Evolutionary conservation across 2,797 vertebrate genomes (phyloP).

Genomic region (Spinus pinus): DNA sequence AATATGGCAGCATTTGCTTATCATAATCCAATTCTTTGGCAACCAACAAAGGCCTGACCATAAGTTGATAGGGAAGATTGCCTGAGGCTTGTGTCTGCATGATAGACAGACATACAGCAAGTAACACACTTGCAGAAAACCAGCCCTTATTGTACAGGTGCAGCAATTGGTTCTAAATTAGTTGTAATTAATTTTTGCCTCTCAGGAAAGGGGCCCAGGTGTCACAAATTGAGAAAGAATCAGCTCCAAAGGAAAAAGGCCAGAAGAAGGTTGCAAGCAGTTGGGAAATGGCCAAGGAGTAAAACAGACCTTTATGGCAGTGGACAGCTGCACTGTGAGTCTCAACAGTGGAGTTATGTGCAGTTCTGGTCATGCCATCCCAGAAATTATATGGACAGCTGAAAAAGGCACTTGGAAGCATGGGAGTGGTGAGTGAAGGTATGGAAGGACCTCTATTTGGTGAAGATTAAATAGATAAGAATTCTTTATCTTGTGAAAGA

Average conservation of each 20-base stretch:
- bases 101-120: neutral
- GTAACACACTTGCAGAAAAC: neutral
- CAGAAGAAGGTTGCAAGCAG: neutral
- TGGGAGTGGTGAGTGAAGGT: neutral
- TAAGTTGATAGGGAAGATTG: neutral
- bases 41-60: neutral
- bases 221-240: neutral
- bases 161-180: neutral
- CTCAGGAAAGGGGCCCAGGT: neutral
- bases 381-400: neutral
- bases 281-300: neutral
- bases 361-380: neutral
- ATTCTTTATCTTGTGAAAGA: neutral
- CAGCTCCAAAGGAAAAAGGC: neutral
- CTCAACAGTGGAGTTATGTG: neutral
- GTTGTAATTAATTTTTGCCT: neutral
- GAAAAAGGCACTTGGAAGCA: neutral
- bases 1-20: neutral
- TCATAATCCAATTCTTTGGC: neutral
- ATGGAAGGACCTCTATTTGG: neutral
- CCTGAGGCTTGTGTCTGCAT: neutral
- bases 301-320: fast-evolving
- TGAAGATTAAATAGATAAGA: neutral
- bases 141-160: neutral
- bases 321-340: neutral